Base-by-base conservation (phyloP, 2,888 invertebrate genomes). In the Boloria euphrosyne region DNA sequence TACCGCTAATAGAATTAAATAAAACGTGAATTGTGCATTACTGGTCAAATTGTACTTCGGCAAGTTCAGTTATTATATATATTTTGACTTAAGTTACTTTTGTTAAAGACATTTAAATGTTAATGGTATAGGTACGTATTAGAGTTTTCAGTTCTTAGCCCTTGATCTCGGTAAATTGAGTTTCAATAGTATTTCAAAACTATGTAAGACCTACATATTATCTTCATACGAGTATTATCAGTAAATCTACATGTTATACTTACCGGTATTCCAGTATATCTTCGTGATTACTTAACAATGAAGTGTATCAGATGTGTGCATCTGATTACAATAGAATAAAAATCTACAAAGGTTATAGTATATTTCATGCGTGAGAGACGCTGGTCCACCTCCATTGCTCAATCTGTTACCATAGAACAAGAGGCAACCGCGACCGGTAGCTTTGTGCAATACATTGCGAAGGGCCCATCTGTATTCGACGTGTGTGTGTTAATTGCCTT, bases 381-480 rank as follows among this genome's bases (percentile, higher is more conserved):
- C 43, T 54, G 55, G 65, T 62, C 60, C 67, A 62, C 62, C 16
- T 70, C 31, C 62, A 55, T 70, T 70, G 57, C 70, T 60, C 62
- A 70, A 70, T 53, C 60, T 63, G 57, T 49, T 53, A 44, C 65
- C 50, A 55, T 31, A 58, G 58, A 65, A 68, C 66, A 63, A 66
- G 66, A 66, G 70, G 71, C 69, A 67, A 62, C 64, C 64, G 71
- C 69, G 67, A 62, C 62, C 64, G 65, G 67, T 58, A 55, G 65
- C 43, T 68, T 62, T 68, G 58, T 67, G 71, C 71, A 71, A 71
- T 67, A 68, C 69, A 61, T 72, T 72, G 71, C 72, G 68, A 69
- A 70, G 69, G 69, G 72, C 65, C 71, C 59, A 65, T 67, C 62
- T 62, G 63, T 63, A 47, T 38, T 67, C 68, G 55, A 50, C 53